Conservation (phyloP, 2,113 vertebrate genomes). For the Pycnonotus jocosus region DNA sequence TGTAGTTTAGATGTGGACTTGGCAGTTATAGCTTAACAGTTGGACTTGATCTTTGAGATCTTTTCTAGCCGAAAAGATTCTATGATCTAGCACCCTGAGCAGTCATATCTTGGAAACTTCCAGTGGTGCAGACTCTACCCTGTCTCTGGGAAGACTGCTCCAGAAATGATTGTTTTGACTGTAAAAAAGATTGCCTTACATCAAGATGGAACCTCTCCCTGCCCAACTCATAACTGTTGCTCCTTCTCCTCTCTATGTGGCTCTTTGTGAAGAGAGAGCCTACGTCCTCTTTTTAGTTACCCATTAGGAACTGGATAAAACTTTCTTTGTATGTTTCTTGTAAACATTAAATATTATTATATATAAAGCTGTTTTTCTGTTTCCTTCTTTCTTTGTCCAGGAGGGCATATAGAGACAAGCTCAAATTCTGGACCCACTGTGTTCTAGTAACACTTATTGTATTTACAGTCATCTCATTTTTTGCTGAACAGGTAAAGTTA, state of each 20-base stretch:
- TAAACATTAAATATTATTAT: neutral
- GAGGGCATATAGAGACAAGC: constrained; percentile 91
- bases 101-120: neutral
- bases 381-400: constrained; percentile 69
- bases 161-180: neutral
- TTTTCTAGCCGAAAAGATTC: neutral
- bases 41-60: neutral
- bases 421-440: constrained; percentile 99
- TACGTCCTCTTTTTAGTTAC: rapidly evolving
- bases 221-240: neutral
- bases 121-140: neutral
- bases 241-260: neutral
- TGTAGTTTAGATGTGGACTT: neutral
- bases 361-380: neutral
- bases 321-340: neutral
- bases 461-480: constrained; percentile 96
- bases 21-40: neutral
- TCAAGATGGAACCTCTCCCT: neutral
- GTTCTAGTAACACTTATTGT: constrained; percentile 89
- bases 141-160: neutral
- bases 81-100: neutral
- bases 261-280: neutral
- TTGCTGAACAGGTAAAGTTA: constrained; percentile 91
- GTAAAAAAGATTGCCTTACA: neutral
- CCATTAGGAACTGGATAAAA: neutral